Conservation (phyloP, 2,113 vertebrate genomes). For the Petaurus breviceps region DNA sequence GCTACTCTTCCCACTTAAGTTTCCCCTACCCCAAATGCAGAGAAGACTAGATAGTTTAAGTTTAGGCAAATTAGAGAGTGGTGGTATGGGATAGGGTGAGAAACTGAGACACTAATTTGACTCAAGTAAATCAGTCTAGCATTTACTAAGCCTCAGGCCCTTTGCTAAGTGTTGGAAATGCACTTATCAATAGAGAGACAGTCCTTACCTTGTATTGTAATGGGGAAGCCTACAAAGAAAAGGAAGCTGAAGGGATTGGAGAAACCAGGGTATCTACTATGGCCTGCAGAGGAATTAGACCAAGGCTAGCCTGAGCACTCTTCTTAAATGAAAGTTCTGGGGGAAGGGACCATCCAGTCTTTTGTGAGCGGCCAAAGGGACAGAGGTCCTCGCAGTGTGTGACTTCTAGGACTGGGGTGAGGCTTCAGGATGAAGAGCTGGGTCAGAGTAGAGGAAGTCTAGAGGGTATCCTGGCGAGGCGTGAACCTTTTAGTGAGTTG, state of each 20-base stretch:
- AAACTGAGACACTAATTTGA: not conserved
- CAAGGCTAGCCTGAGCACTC: not conserved
- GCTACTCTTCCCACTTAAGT: not conserved
- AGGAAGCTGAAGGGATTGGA: not conserved
- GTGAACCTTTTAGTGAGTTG: not conserved
- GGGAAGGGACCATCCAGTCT: not conserved
- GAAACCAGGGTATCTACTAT: too few relatives aligned
- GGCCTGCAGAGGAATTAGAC: not conserved
- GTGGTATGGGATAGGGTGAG: not conserved
- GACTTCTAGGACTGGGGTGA: not conserved
- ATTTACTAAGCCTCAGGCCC: not conserved
- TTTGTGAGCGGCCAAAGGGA: not conserved
- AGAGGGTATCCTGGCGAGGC: not conserved
- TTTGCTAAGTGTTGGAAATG: too few relatives aligned
- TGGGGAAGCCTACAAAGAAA: not conserved
- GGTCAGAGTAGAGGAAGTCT: not conserved
- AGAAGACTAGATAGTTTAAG: not conserved
- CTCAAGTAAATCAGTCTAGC: not conserved
- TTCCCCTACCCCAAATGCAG: not conserved
- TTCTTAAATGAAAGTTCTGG: not conserved
- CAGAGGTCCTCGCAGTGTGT: not conserved
- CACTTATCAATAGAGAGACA: not conserved
- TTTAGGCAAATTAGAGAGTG: not conserved
- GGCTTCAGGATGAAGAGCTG: not conserved
- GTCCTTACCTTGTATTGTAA: not conserved